Percentiles rank a stretch among this genome's conserved stretches.
Conservation (phyloP, 2,888 invertebrate species). For the Muschampia plurimacula region DNA sequence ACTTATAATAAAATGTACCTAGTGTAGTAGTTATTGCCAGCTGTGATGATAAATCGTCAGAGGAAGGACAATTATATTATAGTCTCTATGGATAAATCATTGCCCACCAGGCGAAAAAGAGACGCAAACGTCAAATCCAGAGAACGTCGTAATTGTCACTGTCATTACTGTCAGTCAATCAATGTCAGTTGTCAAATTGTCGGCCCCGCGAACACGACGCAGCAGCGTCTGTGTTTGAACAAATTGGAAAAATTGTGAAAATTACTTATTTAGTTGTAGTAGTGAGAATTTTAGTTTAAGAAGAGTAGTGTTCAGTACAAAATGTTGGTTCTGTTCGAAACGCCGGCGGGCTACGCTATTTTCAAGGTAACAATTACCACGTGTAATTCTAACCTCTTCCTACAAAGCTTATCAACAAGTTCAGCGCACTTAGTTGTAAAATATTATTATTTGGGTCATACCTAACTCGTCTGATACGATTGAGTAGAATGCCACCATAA, state of each 20-base stretch:
- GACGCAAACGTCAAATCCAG: no score
- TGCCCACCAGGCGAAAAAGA: no score
- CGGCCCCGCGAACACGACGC: conserved; percentile 48
- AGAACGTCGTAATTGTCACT: background rate
- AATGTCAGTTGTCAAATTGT: conserved; percentile 36
- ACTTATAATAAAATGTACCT: no score
- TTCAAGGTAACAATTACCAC: conserved; percentile 91
- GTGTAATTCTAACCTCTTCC: conserved; percentile 70
- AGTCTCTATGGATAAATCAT: no score
- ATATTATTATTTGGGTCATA: no score
- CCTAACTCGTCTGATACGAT: no score
- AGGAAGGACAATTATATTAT: no score
- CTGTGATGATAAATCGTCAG: no score
- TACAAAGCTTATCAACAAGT: conserved; percentile 9
- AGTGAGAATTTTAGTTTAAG: conserved; percentile 1
- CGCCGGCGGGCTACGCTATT: conserved; percentile 96
- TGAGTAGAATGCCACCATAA: no score
- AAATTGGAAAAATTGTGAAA: conserved; percentile 20
- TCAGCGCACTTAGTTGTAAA: no score
- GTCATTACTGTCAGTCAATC: conserved; percentile 1
- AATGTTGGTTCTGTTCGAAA: conserved; percentile 97
- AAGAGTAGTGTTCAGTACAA: conserved; percentile 47
- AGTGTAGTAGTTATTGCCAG: no score
- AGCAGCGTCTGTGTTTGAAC: conserved; percentile 5
- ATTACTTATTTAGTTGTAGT: conserved; percentile 14